phyloP scores from a whole-genome alignment of 2,888 invertebrate genomes.

The Clivina fossor region DNA sequence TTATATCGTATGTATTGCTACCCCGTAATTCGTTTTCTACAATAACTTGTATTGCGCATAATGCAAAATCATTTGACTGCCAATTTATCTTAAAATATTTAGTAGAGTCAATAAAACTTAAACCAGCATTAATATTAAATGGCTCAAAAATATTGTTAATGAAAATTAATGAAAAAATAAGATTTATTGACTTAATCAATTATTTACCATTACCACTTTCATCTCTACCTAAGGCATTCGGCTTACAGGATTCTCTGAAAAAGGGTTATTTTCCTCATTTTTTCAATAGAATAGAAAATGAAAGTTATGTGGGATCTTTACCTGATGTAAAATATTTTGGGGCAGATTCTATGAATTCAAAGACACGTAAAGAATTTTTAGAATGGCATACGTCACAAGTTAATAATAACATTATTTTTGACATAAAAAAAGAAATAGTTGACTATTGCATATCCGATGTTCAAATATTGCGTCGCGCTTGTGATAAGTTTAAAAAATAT shows the following conservation, averaged over 20 bases:
- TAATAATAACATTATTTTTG: slow-evolving; percentile 37
- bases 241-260: slow-evolving; percentile 31
- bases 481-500: slow-evolving; percentile 40
- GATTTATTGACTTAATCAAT: slow-evolving; percentile 39
- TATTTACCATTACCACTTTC: too few relatives aligned
- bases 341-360: slow-evolving; percentile 17
- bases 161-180: slow-evolving; percentile 29
- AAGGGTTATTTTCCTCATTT: slow-evolving; percentile 30
- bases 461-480: slow-evolving; percentile 42
- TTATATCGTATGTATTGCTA: slow-evolving; percentile 1
- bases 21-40: neutral
- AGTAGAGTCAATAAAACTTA: neutral
- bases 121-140: slow-evolving; percentile 5
- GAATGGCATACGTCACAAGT: slow-evolving; percentile 17
- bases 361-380: slow-evolving; percentile 18
- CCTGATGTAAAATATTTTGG: slow-evolving; percentile 16
- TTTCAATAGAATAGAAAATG: slow-evolving; percentile 23
- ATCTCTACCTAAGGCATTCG: slow-evolving; percentile 38
- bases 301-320: slow-evolving; percentile 22
- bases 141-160: slow-evolving; percentile 27
- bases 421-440: slow-evolving; percentile 42
- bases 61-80: slow-evolving; percentile 1
- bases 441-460: slow-evolving; percentile 40
- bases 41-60: slow-evolving; percentile 3
- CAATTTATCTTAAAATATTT: slow-evolving; percentile 29